A percentile compares a stretch with the other conserved stretches of the same genome.
Conservation (phyloP, 2,113 vertebrate genomes). For the Gila orcuttii region DNA sequence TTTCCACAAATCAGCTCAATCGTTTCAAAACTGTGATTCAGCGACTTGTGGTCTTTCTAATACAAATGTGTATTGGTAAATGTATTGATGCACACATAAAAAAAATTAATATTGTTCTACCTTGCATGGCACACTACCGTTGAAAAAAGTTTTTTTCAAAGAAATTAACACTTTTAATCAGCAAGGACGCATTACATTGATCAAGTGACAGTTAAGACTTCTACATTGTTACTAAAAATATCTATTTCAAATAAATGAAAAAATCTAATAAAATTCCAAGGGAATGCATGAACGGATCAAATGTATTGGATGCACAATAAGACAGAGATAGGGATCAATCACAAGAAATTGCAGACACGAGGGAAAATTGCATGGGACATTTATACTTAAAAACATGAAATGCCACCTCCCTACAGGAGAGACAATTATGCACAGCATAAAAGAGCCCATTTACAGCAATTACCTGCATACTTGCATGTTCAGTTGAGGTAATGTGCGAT, state of each 20-base stretch:
- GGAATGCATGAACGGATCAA: not conserved
- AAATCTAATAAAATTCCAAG: not conserved
- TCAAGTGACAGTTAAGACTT: no score
- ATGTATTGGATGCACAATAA: not conserved
- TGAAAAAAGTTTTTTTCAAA: not conserved
- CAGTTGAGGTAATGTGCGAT: not conserved
- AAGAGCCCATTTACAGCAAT: not conserved
- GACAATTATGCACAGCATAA: not conserved
- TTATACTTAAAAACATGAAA: slow-evolving; percentile 21
- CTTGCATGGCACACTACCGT: not conserved
- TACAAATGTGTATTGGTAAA: not conserved
- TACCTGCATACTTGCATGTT: not conserved
- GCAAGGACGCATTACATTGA: no score
- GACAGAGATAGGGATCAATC: slow-evolving; percentile 7
- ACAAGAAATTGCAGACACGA: slow-evolving; percentile 25
- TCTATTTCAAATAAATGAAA: not conserved
- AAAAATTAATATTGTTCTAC: not conserved
- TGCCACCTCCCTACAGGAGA: slow-evolving; percentile 1
- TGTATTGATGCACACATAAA: not conserved
- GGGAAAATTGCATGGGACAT: not conserved
- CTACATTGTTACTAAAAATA: not conserved
- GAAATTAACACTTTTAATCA: no score
- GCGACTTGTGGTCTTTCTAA: not conserved
- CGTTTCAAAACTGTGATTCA: not conserved
- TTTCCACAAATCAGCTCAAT: not conserved